Evolutionary conservation across 2,888 invertebrate species (phyloP), one percentile per base, ranked within the genome.

Genomic region (Apoderus coryli): DNA sequence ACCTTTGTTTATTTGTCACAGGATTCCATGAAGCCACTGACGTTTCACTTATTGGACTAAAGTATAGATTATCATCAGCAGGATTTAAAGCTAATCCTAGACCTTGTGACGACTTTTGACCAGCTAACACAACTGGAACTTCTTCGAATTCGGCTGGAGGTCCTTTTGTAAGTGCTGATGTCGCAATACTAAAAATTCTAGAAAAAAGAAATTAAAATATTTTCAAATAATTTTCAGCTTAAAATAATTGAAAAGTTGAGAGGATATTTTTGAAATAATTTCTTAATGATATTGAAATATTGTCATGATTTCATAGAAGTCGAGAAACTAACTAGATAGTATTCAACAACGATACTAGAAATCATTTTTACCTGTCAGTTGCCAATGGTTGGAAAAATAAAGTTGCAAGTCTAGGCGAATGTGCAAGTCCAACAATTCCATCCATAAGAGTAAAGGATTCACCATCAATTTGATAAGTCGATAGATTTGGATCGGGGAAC

Each of bases 41-140:
- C 0, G 82, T 82, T 58, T 86, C 84, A 0, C 72, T 68, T 27
- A 84, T 57, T 0, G 85, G 84, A 37, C 81, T 73, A 56, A 85
- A 85, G 41, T 76, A 63, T 32, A 86, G 65, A 19, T 76, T 73
- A 36, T 80, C 76, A 42, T 80, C 80, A 0, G 64, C 59, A 0
- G 74, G 72, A 40, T 81, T 76, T 1, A 81, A 68, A 0, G 75
- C 67, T 11, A 85, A 48, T 1, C 77, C 78, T 4, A 85, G 64
- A 3, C 85, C 84, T 53, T 84, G 84, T 0, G 85, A 85, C 1
- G 84, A 80, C 55, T 86, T 85, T 47, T 73, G 75, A 0, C 85
- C 85, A 9, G 82, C 78, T 25, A 84, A 60, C 37, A 72, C 70
- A 0, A 85, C 76, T 1, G 81, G 81, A 29, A 85, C 53, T 39